Evolutionary conservation across 2,888 invertebrate species (phyloP), one percentile per base, ranked within the genome.

Genomic region (Netelia virgata): DNA sequence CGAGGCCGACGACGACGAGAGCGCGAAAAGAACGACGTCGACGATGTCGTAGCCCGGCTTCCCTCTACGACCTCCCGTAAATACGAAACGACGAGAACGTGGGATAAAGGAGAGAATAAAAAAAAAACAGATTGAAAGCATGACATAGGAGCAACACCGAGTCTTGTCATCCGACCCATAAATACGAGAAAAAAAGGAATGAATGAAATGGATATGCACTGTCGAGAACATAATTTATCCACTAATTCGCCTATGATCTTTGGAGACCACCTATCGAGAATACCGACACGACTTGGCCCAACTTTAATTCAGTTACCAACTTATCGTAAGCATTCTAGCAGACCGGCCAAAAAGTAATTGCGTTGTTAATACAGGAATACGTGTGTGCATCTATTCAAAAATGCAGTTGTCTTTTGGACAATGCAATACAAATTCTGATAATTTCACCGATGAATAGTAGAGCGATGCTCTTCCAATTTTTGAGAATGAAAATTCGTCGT

Each of bases 1-100:
- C 74, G 36, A 73, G 18, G 53, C 61, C 36, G 61, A 74, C 18
- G 20, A 74, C 59, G 66, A 84, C 78, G 57, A 82, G 70, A 57
- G 50, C 80, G 80, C 68, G 75, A 75, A 75, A 74, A 80, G 76
- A 83, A 85, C 83, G 85, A 80, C 80, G 80, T 83, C 80, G 85
- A 83, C 85, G 76, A 83, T 84, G 75, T 84, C 68, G 36, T 36
- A 23, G 41, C 43, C 57, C 18, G 14, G 28, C 63, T 69, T 63
- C 61, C 70, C 68, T 76, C 70, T 70, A 64, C 55, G 18, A 77
- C 70, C 68, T 59, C 66, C 80, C 50, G 80, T 85, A 85, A 85
- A 84, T 80, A 80, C 77, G 80, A 83, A 82, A 57, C 80, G 82
- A 86, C 84, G 72, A 59, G 43, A 59, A 75, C 47, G 14, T 2